These are phyloP conservation scores for Pseudomyrmex gracilis DNA, from an alignment of 1,140 invertebrate species.

Conservation along the genomic window DNA sequence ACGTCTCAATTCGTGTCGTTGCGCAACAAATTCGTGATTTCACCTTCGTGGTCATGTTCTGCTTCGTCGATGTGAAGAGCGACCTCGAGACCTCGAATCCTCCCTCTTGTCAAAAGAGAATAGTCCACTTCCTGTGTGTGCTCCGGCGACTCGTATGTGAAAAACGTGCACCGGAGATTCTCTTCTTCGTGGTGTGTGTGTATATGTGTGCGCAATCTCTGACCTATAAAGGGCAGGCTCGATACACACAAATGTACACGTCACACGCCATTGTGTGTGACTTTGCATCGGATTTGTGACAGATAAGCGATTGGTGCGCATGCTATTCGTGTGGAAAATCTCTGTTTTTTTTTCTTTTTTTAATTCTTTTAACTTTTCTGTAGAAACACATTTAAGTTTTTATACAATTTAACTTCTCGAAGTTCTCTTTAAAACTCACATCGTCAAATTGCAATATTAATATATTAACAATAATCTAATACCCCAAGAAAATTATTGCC, in stretches of 20 bases:
- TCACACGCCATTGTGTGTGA: neutral
- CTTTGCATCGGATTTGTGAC: neutral
- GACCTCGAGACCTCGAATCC: constrained; percentile 79
- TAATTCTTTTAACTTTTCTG: neutral
- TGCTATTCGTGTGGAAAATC: neutral
- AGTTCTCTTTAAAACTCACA: neutral
- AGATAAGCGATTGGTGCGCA: neutral
- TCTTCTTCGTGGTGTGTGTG: constrained; percentile 38
- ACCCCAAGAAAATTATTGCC: too few relatives aligned
- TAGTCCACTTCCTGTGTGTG: constrained; percentile 47
- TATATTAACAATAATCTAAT: neutral
- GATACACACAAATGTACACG: neutral
- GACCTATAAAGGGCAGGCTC: constrained; percentile 77
- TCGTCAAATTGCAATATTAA: neutral
- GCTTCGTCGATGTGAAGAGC: constrained; percentile 66
- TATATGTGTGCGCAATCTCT: constrained; percentile 65
- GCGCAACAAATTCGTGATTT: constrained; percentile 62
- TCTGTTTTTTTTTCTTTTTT: too few relatives aligned
- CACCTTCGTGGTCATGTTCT: constrained; percentile 60
- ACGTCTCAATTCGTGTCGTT: constrained; percentile 14
- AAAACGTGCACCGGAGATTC: neutral
- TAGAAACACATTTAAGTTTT: too few relatives aligned
- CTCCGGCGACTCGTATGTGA: constrained; percentile 14
- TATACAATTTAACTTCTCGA: neutral
- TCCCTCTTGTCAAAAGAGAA: constrained; percentile 52